phyloP scores from a whole-genome alignment of 2,888 invertebrate species.

The Melangyna quadrimaculata region DNA sequence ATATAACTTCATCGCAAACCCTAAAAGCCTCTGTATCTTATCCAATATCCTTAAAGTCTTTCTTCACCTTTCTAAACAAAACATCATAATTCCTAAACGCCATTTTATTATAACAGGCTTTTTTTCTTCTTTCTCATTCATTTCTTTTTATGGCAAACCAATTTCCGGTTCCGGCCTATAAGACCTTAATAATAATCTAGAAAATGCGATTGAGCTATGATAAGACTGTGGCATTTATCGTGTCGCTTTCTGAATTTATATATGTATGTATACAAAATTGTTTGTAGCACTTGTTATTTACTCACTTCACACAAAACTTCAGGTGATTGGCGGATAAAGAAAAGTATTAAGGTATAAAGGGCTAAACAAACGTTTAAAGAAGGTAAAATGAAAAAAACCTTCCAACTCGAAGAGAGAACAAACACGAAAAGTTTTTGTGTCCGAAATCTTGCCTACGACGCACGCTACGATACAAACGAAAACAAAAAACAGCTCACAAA shows the following conservation, averaged over 20 bases:
- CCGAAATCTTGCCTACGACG: not conserved
- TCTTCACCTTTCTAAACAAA: not conserved
- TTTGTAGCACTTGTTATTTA: not conserved
- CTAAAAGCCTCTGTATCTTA: not conserved
- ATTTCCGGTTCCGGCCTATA: not conserved
- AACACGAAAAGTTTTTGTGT: not conserved
- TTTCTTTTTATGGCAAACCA: not conserved
- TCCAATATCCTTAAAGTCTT: not conserved
- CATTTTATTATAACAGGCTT: not conserved
- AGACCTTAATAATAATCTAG: not conserved
- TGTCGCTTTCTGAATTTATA: not conserved
- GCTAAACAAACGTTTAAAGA: not conserved
- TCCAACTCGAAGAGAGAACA: not conserved
- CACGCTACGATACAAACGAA: no score
- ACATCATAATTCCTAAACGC: not conserved
- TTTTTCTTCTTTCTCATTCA: not conserved
- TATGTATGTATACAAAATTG: not conserved
- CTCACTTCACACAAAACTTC: not conserved
- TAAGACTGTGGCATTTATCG: not conserved
- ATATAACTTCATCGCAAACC: not conserved
- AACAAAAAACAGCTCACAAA: not conserved
- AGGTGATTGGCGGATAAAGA: not conserved
- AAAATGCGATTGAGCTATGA: slow-evolving; percentile 3
- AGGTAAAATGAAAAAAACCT: not conserved
- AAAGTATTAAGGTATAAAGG: not conserved